A percentile compares a stretch with the other conserved stretches of the same genome.
These are phyloP conservation scores for Leptinotarsa juncta DNA, from an alignment of 2,888 invertebrate genomes.

Conservation along the genomic window DNA sequence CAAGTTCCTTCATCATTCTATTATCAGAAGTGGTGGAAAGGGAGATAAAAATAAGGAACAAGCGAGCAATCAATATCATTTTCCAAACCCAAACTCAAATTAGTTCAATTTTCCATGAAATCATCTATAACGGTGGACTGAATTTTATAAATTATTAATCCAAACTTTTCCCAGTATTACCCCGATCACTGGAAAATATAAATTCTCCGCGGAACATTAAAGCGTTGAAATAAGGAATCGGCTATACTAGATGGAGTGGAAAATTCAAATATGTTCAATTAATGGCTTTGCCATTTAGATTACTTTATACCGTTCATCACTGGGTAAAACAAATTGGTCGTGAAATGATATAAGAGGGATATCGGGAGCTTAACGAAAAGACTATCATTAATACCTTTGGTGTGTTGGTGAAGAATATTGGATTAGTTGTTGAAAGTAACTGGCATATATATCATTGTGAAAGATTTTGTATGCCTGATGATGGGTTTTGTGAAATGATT, in stretches of 20 bases:
- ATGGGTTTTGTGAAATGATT: too few relatives aligned
- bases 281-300: constrained; percentile 42
- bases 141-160: constrained; percentile 34
- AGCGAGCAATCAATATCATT: neutral
- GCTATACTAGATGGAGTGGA: constrained; percentile 40
- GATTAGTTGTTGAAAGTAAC: too few relatives aligned
- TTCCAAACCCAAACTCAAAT: neutral
- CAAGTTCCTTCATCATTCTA: neutral
- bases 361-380: neutral
- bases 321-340: constrained; percentile 32
- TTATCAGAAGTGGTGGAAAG: neutral
- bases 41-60: neutral
- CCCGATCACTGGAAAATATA: constrained; percentile 35
- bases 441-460: too few relatives aligned
- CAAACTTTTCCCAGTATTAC: constrained; percentile 30
- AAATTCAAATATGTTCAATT: constrained; percentile 46
- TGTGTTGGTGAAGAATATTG: neutral
- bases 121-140: constrained; percentile 14
- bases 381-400: neutral
- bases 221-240: constrained; percentile 43
- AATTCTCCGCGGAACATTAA: constrained; percentile 40
- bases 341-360: constrained; percentile 32
- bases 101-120: constrained; percentile 3
- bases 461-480: too few relatives aligned
- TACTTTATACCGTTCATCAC: constrained; percentile 38